Conservation (phyloP, 2,797 vertebrate species). For the Trachurus trachurus region DNA sequence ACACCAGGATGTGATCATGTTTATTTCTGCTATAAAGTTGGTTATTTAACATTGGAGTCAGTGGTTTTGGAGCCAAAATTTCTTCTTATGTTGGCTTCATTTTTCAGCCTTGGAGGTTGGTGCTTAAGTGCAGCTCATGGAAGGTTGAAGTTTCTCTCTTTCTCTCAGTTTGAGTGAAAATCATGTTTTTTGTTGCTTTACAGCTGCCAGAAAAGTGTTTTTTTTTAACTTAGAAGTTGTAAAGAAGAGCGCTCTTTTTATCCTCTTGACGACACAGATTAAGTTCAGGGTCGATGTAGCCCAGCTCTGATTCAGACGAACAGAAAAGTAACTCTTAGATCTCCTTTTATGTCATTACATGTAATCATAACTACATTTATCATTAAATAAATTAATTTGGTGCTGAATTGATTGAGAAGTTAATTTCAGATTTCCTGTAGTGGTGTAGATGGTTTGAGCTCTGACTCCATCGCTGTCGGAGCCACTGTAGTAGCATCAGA, state of each 20-base stretch:
- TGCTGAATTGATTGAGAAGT: not conserved
- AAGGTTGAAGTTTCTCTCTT: too few species aligned
- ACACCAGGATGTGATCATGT: too few species aligned
- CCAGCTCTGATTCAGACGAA: too few species aligned
- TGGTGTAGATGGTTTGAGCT: constrained; percentile 17
- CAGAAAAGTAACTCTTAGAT: not conserved
- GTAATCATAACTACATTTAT: not conserved
- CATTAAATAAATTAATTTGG: not conserved
- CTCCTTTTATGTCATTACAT: not conserved
- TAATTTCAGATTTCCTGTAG: not conserved
- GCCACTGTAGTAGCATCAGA: not conserved
- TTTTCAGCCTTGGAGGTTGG: too few species aligned
- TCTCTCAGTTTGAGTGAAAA: too few species aligned
- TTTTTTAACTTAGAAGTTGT: too few species aligned
- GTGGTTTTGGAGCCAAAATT: too few species aligned
- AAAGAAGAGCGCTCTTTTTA: not conserved
- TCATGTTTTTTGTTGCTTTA: not conserved
- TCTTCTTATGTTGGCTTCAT: too few species aligned
- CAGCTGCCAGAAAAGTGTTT: not conserved
- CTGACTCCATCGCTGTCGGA: not conserved
- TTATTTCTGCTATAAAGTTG: too few species aligned
- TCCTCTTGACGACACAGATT: not conserved
- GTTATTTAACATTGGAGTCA: too few species aligned
- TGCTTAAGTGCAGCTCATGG: too few species aligned
- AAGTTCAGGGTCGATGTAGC: too few species aligned